Evolutionary conservation across 2,113 vertebrate genomes (phyloP).

Genomic region (Sceloporus tristichus): DNA sequence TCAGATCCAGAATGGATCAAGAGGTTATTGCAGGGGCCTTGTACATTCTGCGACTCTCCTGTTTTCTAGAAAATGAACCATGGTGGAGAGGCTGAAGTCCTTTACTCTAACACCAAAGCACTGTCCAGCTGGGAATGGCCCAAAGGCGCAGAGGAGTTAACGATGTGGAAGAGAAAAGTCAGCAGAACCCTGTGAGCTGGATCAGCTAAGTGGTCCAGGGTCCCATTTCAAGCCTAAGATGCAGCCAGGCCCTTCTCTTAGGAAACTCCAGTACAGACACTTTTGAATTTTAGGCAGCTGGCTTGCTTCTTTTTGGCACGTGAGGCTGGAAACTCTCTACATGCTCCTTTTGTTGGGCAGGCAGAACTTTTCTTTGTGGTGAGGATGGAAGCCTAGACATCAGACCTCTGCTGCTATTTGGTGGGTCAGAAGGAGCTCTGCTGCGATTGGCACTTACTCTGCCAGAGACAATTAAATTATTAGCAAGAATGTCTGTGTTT

Average conservation of each 20-base stretch:
- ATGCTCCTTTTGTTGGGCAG: background rate
- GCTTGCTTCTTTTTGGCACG: constrained; percentile 26
- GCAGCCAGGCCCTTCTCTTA: background rate
- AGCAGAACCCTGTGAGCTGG: constrained; percentile 9
- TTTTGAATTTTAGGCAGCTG: background rate
- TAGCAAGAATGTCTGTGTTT: constrained; percentile 15
- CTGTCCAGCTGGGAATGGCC: background rate
- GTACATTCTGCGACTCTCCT: constrained; percentile 93
- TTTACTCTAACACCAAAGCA: constrained; percentile 20
- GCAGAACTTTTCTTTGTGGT: background rate
- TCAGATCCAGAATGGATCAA: constrained; percentile 97
- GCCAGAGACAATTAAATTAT: background rate
- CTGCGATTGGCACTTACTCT: constrained; percentile 1
- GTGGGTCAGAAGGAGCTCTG: constrained; percentile 23
- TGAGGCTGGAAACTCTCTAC: constrained; percentile 7
- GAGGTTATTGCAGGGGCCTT: constrained; percentile 90
- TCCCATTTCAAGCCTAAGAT: background rate
- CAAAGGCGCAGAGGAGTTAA: background rate
- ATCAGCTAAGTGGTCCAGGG: background rate
- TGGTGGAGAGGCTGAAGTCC: background rate
- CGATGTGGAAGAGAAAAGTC: background rate
- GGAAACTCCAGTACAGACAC: background rate
- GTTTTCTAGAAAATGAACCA: constrained; percentile 81
- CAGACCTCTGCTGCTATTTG: constrained; percentile 1
- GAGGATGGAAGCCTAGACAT: background rate